Conservation (phyloP, 2,797 vertebrate species). For the Peromyscus eremicus region DNA sequence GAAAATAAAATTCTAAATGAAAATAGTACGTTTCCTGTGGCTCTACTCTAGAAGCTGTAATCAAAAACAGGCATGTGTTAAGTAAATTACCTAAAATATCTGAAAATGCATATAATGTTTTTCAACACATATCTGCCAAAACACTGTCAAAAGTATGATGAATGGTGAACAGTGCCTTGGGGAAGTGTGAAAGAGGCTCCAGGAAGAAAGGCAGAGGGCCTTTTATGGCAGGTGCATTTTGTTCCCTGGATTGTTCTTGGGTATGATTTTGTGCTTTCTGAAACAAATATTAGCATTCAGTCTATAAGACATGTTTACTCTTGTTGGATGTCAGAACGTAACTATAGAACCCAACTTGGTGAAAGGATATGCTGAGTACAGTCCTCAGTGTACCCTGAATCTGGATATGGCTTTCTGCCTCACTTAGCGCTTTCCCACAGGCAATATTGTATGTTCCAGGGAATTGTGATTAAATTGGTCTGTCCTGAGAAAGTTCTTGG, state of each 20-base stretch:
- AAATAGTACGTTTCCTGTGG: not conserved
- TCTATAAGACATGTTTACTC: not conserved
- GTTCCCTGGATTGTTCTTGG: not conserved
- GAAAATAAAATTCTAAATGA: not conserved
- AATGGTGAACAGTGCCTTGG: not conserved
- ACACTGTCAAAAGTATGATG: not conserved
- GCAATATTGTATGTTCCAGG: not conserved
- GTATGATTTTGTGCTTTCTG: not conserved
- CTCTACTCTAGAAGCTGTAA: slow-evolving; percentile 74
- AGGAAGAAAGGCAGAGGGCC: not conserved
- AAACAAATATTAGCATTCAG: not conserved
- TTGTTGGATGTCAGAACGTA: not conserved
- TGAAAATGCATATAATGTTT: slow-evolving; percentile 69
- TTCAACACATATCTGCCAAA: slow-evolving; percentile 64
- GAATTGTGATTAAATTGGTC: not conserved
- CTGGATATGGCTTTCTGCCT: not conserved
- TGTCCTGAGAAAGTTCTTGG: not conserved
- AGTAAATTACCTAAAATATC: slow-evolving; percentile 82
- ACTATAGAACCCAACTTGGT: not conserved
- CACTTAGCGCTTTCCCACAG: not conserved
- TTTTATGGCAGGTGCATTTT: not conserved
- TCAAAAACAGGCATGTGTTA: slow-evolving; percentile 78
- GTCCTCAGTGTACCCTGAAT: not conserved
- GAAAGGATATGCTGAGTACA: not conserved
- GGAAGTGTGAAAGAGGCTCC: not conserved